Percentiles rank a stretch among this genome's conserved stretches.
These are phyloP conservation scores for Microcebus murinus DNA, from an alignment of 2,113 vertebrate species.

Conservation along the genomic window DNA sequence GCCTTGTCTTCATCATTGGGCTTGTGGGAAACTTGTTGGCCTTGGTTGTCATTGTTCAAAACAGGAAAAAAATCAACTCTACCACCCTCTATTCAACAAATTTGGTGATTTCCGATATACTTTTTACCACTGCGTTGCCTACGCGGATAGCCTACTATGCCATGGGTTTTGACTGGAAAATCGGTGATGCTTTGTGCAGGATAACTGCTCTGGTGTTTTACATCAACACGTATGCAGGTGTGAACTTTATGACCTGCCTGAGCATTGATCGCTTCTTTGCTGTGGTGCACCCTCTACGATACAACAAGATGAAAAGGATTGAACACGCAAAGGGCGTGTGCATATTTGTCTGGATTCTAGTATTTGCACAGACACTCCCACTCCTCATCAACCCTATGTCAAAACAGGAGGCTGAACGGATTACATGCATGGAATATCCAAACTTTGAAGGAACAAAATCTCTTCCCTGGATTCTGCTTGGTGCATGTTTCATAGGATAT, in stretches of 20 bases:
- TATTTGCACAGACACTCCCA: conserved; percentile 94
- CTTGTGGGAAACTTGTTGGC: conserved; percentile 93
- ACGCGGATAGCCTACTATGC: conserved; percentile 93
- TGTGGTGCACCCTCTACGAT: conserved; percentile 93
- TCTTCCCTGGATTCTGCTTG: conserved; percentile 92
- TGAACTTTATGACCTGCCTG: conserved; percentile 98
- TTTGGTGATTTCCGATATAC: conserved; percentile 95
- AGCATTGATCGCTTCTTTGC: conserved; percentile 96
- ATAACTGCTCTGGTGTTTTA: conserved; percentile 92
- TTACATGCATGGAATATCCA: conserved; percentile 98
- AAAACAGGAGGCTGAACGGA: conserved; percentile 78
- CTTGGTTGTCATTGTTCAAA: conserved; percentile 92
- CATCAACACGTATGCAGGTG: conserved; percentile 96
- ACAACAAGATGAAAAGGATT: conserved; percentile 89
- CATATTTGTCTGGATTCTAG: conserved; percentile 91
- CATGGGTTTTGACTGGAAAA: conserved; percentile 93
- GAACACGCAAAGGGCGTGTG: conserved; percentile 91
- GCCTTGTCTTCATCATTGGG: conserved; percentile 90
- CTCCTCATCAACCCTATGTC: conserved; percentile 90
- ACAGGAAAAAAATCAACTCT: conserved; percentile 97
- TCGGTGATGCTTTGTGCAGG: conserved; percentile 91
- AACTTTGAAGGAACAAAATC: conserved; percentile 90
- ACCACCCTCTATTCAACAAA: conserved; percentile 97
- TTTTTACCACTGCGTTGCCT: conserved; percentile 93
- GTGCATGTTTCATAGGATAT: conserved; percentile 93